Percentiles rank a stretch among this genome's conserved stretches.
Conservation (phyloP, 2,797 vertebrate species). For the Aselliscus stoliczkanus region DNA sequence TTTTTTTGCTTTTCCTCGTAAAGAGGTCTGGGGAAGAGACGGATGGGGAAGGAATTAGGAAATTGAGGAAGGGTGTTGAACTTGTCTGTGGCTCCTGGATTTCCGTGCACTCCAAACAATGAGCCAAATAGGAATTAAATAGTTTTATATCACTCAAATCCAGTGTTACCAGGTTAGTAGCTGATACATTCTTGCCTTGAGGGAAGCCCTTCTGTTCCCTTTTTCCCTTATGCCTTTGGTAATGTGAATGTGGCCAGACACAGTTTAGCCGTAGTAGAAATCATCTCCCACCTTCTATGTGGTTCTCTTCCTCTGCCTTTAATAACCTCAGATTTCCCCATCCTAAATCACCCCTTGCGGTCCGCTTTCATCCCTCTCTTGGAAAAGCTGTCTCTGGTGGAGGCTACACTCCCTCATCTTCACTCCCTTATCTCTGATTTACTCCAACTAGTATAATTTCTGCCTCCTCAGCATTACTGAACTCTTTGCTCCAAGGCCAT, state of each 20-base stretch:
- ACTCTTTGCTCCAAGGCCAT: background rate
- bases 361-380: rapidly evolving
- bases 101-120: background rate
- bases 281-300: background rate
- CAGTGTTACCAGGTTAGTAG: background rate
- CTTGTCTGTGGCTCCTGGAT: background rate
- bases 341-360: background rate
- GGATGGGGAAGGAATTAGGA: background rate
- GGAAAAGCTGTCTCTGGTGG: background rate
- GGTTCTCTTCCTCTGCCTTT: background rate
- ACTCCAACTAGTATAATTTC: background rate
- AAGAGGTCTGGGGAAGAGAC: background rate
- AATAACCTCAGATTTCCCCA: background rate
- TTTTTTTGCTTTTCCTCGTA: conserved; percentile 12
- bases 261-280: background rate
- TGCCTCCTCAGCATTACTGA: background rate
- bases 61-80: background rate
- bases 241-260: background rate
- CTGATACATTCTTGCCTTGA: background rate
- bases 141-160: background rate
- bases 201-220: background rate
- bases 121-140: background rate
- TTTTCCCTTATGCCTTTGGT: background rate
- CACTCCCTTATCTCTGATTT: background rate
- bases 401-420: background rate